Conservation (phyloP, 2,113 vertebrate genomes). For the Oreotrochilus melanogaster region DNA sequence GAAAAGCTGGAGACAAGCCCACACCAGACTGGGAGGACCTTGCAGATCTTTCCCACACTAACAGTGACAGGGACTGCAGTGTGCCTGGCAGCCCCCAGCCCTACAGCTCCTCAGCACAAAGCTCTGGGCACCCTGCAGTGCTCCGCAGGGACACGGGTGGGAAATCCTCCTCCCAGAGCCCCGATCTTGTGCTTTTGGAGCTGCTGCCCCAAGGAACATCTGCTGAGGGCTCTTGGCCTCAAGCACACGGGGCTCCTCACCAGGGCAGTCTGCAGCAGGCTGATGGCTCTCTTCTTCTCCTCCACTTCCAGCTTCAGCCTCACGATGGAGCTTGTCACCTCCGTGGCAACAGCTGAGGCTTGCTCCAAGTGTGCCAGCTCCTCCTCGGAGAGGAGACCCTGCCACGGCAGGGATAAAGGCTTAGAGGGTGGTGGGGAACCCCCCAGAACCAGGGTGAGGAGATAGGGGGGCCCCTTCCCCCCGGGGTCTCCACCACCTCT, state of each 20-base stretch:
- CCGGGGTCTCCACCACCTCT: neutral
- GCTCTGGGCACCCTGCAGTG: accelerated
- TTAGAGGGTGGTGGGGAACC: too few species aligned
- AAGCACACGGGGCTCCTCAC: constrained; percentile 53
- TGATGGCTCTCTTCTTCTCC: constrained; percentile 87
- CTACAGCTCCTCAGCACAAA: neutral
- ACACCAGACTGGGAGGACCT: neutral
- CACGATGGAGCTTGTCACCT: constrained; percentile 84
- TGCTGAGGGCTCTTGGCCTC: neutral
- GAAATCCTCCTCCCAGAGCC: neutral
- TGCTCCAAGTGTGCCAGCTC: constrained; percentile 83
- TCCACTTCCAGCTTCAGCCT: constrained; percentile 90
- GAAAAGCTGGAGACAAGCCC: neutral
- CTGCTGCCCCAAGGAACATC: neutral
- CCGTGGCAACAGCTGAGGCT: constrained; percentile 82
- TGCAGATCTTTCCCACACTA: neutral
- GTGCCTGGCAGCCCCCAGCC: neutral
- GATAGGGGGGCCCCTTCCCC: accelerated
- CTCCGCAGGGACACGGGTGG: neutral
- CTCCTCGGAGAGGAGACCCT: constrained; percentile 84
- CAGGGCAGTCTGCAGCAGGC: constrained; percentile 90
- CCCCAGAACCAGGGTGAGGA: neutral
- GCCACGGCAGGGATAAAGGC: accelerated
- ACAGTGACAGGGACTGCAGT: accelerated
- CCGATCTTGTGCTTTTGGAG: neutral